Evolutionary conservation across 1,140 invertebrate species (phyloP), one percentile per base, ranked within the genome.

Genomic region (Drosophila repleta): DNA sequence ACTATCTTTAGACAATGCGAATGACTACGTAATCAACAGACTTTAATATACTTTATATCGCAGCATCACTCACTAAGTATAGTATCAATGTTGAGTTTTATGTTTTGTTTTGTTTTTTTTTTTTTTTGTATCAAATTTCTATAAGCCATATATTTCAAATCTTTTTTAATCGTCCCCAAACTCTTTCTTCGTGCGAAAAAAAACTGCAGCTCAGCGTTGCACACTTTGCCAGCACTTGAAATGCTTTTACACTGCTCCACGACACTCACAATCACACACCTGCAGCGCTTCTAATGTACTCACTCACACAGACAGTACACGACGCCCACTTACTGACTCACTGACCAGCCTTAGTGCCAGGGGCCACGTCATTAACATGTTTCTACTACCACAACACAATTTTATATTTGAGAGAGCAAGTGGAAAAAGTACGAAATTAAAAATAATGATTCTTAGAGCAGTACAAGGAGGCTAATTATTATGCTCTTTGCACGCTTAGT

Each of bases 361-460:
- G 45, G 35, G 37, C 18, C 56, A 51, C 51, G 53, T 72, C 67
- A 72, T 72, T 72, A 72, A 35, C 55, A 66, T 66, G 46, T 43
- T 17, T 43, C 17, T 32, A 29, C n/a, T 35, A 70, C 52, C 13
- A 65, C 46, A 17, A 35, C 1, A 70, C 61, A 77, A 71, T 87
- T 87, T 70, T 64, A 41, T 64, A 49, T 41, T 64, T n/a, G 15
- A 15, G 32, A 46, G 26, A 52, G 17, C 17, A 35, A 45, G 10
- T 21, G 35, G 53, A 32, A 4, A 18, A 43, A 35, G 29, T 53
- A 53, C 15, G 24, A 37, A 53, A 65, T 68, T 70, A 72, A 85
- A 74, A 75, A 46, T 72, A 87, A 81, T 85, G 64, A 81, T 87
- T 85, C 82, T 87, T 75, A 74, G 70, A 87, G 78, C 77, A 82